Conservation (phyloP, 1,140 invertebrate genomes). For the Amphibalanus amphitrite region DNA sequence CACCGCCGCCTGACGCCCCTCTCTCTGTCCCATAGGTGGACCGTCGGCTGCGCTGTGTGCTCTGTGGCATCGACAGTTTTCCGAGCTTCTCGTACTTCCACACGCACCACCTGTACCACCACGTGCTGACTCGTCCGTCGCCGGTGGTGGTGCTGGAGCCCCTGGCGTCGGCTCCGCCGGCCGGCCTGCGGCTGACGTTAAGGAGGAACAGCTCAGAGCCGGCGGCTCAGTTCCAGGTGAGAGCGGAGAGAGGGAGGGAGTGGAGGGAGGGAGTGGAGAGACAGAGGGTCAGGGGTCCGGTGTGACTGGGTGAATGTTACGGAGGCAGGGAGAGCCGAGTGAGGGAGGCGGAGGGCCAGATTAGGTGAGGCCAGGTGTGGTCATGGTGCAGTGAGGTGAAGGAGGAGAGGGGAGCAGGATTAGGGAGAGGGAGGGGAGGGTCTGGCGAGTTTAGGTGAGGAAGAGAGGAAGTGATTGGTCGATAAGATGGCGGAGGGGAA, state of each 20-base stretch:
- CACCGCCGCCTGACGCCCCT: neutral
- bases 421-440: no score
- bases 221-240: neutral
- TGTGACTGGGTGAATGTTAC: no score
- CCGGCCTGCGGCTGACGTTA: neutral
- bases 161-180: neutral
- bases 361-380: no score
- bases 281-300: no score
- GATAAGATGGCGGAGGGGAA: no score
- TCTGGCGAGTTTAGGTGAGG: no score
- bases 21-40: neutral
- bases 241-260: neutral
- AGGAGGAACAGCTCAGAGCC: neutral
- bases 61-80: neutral
- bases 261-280: no score
- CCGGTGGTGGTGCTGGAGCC: neutral
- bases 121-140: neutral
- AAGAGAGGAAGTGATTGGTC: no score
- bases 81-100: neutral
- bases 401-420: no score
- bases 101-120: neutral
- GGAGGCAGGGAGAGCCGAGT: no score
- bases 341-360: no score
- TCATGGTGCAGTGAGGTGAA: no score
- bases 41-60: neutral